These are phyloP conservation scores for Seriola dumerili DNA, from an alignment of 2,113 vertebrate species.

Conservation along the genomic window DNA sequence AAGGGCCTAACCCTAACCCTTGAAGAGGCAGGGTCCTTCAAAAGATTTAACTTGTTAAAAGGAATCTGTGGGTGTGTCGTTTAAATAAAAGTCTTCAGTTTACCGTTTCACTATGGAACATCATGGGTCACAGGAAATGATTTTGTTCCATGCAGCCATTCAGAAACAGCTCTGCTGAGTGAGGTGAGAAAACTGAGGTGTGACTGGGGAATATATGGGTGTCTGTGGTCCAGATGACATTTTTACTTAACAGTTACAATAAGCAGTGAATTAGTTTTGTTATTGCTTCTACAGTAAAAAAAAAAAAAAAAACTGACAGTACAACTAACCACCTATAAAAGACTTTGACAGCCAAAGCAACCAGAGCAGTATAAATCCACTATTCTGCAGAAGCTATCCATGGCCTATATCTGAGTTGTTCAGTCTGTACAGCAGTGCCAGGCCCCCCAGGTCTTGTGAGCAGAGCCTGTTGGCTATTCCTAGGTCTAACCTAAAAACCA, in stretches of 20 bases:
- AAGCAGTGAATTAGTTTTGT: neutral
- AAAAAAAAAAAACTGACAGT: neutral
- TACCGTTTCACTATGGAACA: conserved; percentile 36
- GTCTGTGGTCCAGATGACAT: neutral
- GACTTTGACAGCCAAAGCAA: conserved; percentile 13
- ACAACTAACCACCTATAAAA: neutral
- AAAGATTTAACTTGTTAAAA: neutral
- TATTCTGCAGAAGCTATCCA: conserved; percentile 25
- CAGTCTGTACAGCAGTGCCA: conserved; percentile 34
- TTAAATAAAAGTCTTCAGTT: conserved; percentile 10
- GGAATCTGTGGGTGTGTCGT: neutral
- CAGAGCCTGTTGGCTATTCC: conserved; percentile 50
- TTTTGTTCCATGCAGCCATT: conserved; percentile 38
- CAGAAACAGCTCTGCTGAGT: conserved; percentile 59
- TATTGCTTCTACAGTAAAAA: neutral
- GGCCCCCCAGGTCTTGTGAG: conserved; percentile 56
- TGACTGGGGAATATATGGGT: neutral
- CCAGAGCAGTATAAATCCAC: conserved; percentile 28
- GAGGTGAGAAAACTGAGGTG: conserved; percentile 55
- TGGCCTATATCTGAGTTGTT: conserved; percentile 60
- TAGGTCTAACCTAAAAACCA: conserved; percentile 64
- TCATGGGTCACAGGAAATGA: conserved; percentile 39
- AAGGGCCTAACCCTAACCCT: neutral
- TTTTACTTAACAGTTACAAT: neutral
- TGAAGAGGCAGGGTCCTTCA: neutral